These are phyloP conservation scores for Heteromormyrus szaboi DNA, from an alignment of 2,797 vertebrate species.

Conservation along the genomic window DNA sequence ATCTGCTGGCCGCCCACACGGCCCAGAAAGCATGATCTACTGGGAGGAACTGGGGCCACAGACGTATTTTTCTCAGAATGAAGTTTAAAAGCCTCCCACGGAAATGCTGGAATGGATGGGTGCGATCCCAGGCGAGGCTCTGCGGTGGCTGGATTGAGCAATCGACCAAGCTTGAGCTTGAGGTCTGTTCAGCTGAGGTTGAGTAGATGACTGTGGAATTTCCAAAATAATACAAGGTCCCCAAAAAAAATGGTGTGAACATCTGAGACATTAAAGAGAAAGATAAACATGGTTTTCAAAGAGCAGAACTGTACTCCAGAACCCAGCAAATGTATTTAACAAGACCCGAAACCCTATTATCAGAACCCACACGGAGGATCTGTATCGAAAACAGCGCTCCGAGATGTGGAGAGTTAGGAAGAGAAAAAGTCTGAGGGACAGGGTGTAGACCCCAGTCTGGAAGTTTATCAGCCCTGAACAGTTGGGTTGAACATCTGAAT, in stretches of 20 bases:
- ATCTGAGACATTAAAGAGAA: slow-evolving; percentile 4
- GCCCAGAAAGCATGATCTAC: not conserved
- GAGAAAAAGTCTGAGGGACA: not conserved
- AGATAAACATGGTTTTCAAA: not conserved
- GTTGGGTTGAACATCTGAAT: not conserved
- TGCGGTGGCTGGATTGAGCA: not conserved
- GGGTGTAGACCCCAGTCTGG: not conserved
- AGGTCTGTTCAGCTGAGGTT: not conserved
- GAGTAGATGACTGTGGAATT: not conserved
- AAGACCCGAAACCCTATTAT: not conserved
- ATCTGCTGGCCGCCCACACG: not conserved
- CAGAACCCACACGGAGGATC: not conserved
- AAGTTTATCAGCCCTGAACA: not conserved
- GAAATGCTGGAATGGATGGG: not conserved
- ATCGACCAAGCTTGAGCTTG: not conserved
- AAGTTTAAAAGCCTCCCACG: not conserved
- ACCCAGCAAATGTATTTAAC: not conserved
- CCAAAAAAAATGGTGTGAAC: not conserved
- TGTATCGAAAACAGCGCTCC: not conserved
- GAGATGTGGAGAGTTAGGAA: too few species aligned
- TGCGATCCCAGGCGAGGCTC: not conserved
- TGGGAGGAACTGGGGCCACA: not conserved
- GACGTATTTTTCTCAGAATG: not conserved
- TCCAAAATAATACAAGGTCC: not conserved
- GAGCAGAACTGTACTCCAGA: not conserved